Base-by-base conservation (phyloP, 2,888 invertebrate species). In the Apodemia mormo region DNA sequence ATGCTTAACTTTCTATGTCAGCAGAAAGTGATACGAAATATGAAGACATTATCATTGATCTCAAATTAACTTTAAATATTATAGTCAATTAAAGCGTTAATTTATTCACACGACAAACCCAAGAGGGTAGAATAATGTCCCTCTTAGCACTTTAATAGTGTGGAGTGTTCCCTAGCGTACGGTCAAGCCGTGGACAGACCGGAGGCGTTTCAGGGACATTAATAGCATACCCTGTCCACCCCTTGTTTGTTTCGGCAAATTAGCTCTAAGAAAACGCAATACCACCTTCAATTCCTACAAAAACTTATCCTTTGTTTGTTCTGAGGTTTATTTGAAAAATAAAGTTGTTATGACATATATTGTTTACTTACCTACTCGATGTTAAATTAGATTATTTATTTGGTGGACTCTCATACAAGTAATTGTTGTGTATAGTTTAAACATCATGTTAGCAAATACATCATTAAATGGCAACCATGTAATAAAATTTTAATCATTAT, bases 71-170 rank as follows among this genome's bases (percentile, higher is more conserved):
- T 72, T 70, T 71, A 77, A 76, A 64, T 64, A 64, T 64, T 76
- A 74, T 73, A 82, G 80, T 81, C 88, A 90, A 92, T 92, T 90
- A 91, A 86, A 84, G 85, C 86, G 87, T 87, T 86, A 90, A 90
- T 87, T 90, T 90, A 92, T 90, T 87, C 90, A 87, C 86, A 87
- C 84, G 88, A 89, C 87, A 86, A 82, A 72, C 90, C 89, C 90
- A 79, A 79, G 86, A 84, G 89, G 87, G 86, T 85, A 78, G 80
- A 83, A 82, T 92, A 91, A 92, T 90, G 87, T 82, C 90, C 85
- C 92, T 90, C 90, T 93, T 92, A 92, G 91, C 92, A 90, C 92
- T 92, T 92, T 90, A 90, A 92, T 92, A 90, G 92, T 88, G 82
- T 80, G 80, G 81, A 80, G 81, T 75, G 76, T 74, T 85, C 88